phyloP scores from a whole-genome alignment of 2,888 invertebrate genomes.

The Caenorhabditis sp. region DNA sequence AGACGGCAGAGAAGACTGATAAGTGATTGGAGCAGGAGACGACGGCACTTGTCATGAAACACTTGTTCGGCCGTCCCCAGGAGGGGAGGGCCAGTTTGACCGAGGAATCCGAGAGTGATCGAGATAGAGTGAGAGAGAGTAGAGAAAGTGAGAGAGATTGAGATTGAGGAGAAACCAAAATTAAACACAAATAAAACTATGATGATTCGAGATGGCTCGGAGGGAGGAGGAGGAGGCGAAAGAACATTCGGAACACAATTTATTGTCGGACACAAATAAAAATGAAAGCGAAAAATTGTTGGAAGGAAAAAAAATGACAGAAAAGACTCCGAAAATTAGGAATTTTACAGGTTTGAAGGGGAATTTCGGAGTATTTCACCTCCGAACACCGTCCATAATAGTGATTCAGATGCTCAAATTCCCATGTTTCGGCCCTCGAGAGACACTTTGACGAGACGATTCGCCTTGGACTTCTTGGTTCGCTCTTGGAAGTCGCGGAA shows the following conservation, averaged over 20 bases:
- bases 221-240: too few species aligned
- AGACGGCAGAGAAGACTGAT: slow-evolving; percentile 26
- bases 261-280: background rate
- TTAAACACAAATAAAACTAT: slow-evolving; percentile 1
- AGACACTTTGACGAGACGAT: slow-evolving; percentile 78
- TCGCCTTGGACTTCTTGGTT: slow-evolving; percentile 75
- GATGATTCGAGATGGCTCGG: too few species aligned
- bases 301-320: background rate
- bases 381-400: too few species aligned
- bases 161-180: slow-evolving; percentile 12
- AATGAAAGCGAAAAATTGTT: background rate
- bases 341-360: background rate
- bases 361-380: background rate
- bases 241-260: slow-evolving; percentile 1
- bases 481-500: slow-evolving; percentile 81
- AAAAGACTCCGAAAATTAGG: slow-evolving; percentile 1
- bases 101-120: background rate
- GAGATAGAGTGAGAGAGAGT: background rate
- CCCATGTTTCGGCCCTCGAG: slow-evolving; percentile 81
- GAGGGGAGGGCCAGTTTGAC: slow-evolving; percentile 29
- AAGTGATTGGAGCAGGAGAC: slow-evolving; percentile 50
- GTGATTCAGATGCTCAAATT: slow-evolving; percentile 68
- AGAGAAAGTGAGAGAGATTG: slow-evolving; percentile 4
- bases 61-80: slow-evolving; percentile 46
- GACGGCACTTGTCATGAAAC: slow-evolving; percentile 56